These are phyloP conservation scores for Radopholus similis DNA, from an alignment of 1,140 invertebrate genomes.

Conservation along the genomic window DNA sequence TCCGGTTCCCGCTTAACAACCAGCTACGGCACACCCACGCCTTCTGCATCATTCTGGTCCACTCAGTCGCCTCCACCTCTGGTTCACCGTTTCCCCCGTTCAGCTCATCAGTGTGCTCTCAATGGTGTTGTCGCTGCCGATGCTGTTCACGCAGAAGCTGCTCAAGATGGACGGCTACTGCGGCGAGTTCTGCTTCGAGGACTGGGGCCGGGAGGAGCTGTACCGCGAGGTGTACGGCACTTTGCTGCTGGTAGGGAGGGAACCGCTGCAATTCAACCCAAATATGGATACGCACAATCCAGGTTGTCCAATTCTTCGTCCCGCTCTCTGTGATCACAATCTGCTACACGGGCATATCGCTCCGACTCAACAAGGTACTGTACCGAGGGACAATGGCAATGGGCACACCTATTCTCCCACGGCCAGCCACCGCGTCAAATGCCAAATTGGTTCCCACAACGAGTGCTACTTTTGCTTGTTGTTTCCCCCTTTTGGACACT, in stretches of 20 bases:
- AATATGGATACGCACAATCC: slow-evolving; percentile 30
- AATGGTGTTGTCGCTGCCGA: slow-evolving; percentile 42
- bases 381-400: no score
- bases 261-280: neutral
- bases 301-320: slow-evolving; percentile 53
- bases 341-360: slow-evolving; percentile 56
- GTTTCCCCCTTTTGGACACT: no score
- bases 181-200: slow-evolving; percentile 50
- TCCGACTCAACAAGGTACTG: slow-evolving; percentile 42
- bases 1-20: slow-evolving; percentile 58
- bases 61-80: neutral
- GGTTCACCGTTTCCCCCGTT: slow-evolving; percentile 12
- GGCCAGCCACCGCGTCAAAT: no score
- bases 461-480: no score
- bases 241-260: slow-evolving; percentile 28
- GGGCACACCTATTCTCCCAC: no score
- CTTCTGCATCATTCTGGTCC: slow-evolving; percentile 44
- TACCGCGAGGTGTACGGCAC: slow-evolving; percentile 52
- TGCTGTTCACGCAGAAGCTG: slow-evolving; percentile 51
- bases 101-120: slow-evolving; percentile 52
- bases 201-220: slow-evolving; percentile 42
- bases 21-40: slow-evolving; percentile 51
- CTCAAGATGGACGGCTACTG: slow-evolving; percentile 48
- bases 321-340: slow-evolving; percentile 53
- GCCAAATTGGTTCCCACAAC: no score